Evolutionary conservation across 2,888 invertebrate genomes (phyloP).

Genomic region (Amphipoea lucens): DNA sequence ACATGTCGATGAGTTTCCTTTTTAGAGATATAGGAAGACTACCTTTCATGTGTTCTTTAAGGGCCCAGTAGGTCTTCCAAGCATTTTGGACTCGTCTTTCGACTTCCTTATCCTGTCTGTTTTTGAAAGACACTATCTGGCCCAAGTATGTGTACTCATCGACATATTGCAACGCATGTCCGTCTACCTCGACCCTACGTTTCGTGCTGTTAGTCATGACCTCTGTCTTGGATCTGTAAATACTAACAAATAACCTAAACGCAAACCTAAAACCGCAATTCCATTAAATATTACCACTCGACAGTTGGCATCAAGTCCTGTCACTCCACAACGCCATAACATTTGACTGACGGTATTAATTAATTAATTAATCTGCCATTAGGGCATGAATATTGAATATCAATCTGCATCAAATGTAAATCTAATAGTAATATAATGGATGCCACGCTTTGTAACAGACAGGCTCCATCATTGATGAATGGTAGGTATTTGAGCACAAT

Average conservation of each 20-base stretch:
- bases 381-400: slow-evolving; percentile 42
- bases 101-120: too few species aligned
- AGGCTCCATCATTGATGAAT: slow-evolving; percentile 27
- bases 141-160: too few species aligned
- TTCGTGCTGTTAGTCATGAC: too few species aligned
- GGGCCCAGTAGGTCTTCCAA: too few species aligned
- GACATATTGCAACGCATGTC: too few species aligned
- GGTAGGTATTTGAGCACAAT: slow-evolving; percentile 9
- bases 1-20: too few species aligned
- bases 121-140: too few species aligned
- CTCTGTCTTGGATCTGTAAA: too few species aligned
- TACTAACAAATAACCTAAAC: not conserved
- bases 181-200: too few species aligned
- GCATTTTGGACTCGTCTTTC: too few species aligned
- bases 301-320: slow-evolving; percentile 2
- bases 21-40: too few species aligned
- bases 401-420: slow-evolving; percentile 32
- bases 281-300: not conserved
- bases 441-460: slow-evolving; percentile 28
- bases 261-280: not conserved
- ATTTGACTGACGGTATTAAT: slow-evolving; percentile 34
- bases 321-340: slow-evolving; percentile 6
- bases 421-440: slow-evolving; percentile 1
- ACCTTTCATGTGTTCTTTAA: too few species aligned
- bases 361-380: slow-evolving; percentile 30